phyloP scores from a whole-genome alignment of 2,888 invertebrate species.

The Troides oblongomaculatus region DNA sequence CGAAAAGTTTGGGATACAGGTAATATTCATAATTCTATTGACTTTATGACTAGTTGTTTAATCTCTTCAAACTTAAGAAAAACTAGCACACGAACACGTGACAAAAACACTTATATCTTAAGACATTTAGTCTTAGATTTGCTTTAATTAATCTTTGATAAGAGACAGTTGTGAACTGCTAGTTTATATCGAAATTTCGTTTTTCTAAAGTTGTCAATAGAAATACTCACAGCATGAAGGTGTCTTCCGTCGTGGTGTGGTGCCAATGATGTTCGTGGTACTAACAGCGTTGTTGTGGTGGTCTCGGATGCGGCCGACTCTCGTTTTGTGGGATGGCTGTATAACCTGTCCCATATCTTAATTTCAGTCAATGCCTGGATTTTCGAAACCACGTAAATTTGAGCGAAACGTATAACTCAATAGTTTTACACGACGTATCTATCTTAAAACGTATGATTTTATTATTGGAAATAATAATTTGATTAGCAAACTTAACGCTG shows the following conservation, averaged over 20 bases:
- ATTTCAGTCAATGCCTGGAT: constrained; percentile 2
- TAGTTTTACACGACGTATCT: no score
- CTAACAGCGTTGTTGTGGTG: constrained; percentile 86
- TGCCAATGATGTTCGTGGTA: constrained; percentile 67
- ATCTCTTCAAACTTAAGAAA: no score
- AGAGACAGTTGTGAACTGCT: neutral
- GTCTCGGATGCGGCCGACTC: constrained; percentile 91
- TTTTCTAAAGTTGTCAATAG: neutral
- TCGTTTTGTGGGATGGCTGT: constrained; percentile 87
- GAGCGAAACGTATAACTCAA: no score
- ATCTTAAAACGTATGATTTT: no score
- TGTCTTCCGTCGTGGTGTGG: constrained; percentile 66
- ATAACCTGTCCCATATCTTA: constrained; percentile 77
- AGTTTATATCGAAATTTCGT: neutral
- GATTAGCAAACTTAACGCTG: no score
- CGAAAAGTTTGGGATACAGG: no score
- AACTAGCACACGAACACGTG: neutral
- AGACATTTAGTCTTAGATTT: no score
- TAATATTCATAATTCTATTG: no score
- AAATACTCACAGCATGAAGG: constrained; percentile 65
- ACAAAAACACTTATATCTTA: neutral
- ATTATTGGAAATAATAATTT: no score
- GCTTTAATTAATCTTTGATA: no score
- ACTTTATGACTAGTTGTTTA: no score
- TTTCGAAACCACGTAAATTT: neutral